Base-by-base conservation (phyloP, 2,797 vertebrate genomes). In the Intellagama lesueurii region DNA sequence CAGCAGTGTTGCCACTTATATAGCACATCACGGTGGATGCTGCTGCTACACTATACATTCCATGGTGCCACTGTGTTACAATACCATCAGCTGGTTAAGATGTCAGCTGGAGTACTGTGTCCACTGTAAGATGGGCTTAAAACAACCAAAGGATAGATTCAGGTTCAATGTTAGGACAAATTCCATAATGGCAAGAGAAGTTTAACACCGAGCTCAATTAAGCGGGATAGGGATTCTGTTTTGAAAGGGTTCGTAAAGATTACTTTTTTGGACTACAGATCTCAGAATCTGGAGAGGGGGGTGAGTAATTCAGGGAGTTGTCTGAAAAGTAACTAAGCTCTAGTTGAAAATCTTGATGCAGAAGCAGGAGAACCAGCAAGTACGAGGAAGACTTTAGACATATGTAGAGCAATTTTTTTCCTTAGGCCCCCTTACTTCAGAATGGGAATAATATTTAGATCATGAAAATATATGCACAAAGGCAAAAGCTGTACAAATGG, bases 1-100 rank as follows among this genome's bases (percentile, higher is more conserved):
- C 49, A 90, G 30, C 72, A 76, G n/a, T 90, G n/a, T 86, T 84
- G 24, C 28, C 24, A 69, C 76, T 28, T 60, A 6, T 66, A 75
- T 60, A 73, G 69, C 32, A 35, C 72, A 68, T 30, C 24, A 73
- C 6, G 40, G 24, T n/a, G 56, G 12, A 47, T 26, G 30, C 16
- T 52, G 44, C 16, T 68, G 24, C 24, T 32, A 52, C 47, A 69
- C 64, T 17, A 35, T 16, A 32, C 30, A 26, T n/a, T 49, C 6
- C 24, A 28, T 76, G 44, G 66, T 68, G 5, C 30, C 5, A 32
- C 52, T 60, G 32, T 70, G 16, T 30, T 32, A 72, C 2, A 24
- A 72, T 22, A 52, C 24, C 28, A 68, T 47, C 40, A 79, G 12
- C 16, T n/a, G 22, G 30, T 24, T 64, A 40, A 26, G 49, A 84